A percentile compares a stretch with the other conserved stretches of the same genome.
These are phyloP conservation scores for Coronaproctus castanopsis DNA, from an alignment of 2,888 invertebrate species.

Conservation along the genomic window DNA sequence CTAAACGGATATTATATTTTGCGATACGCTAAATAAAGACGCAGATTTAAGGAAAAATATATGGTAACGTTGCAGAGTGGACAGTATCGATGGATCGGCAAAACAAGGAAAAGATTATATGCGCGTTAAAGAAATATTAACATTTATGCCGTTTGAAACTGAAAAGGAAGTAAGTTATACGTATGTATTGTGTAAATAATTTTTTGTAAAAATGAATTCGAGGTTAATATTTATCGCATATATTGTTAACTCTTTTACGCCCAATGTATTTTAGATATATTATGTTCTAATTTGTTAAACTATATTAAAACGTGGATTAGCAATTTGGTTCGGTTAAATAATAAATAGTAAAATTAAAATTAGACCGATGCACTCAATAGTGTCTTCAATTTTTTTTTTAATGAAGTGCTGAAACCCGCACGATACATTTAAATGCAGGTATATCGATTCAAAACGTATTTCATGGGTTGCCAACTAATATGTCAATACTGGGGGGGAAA, in stretches of 20 bases:
- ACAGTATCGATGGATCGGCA: slow-evolving; percentile 37
- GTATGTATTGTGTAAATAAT: background rate
- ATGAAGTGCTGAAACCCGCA: no score
- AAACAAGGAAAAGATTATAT: slow-evolving; percentile 33
- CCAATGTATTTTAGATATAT: background rate
- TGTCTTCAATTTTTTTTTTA: background rate
- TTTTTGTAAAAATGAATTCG: background rate
- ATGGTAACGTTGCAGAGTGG: slow-evolving; percentile 26
- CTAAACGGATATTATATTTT: no score
- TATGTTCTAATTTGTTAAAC: background rate
- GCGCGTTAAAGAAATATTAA: slow-evolving; percentile 30
- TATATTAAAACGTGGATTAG: no score
- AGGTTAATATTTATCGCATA: background rate
- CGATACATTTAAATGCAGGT: no score
- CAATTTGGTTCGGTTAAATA: no score
- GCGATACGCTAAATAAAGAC: no score
- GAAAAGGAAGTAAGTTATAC: slow-evolving; percentile 26
- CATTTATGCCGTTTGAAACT: slow-evolving; percentile 31
- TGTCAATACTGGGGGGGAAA: no score
- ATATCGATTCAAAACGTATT: no score
- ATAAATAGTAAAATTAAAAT: no score
- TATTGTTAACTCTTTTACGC: background rate
- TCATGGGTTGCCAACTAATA: no score
- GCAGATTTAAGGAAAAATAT: no score
- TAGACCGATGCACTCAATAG: background rate